These are phyloP conservation scores for Chascanopsetta lugubris DNA, from an alignment of 2,113 vertebrate genomes.

Conservation along the genomic window DNA sequence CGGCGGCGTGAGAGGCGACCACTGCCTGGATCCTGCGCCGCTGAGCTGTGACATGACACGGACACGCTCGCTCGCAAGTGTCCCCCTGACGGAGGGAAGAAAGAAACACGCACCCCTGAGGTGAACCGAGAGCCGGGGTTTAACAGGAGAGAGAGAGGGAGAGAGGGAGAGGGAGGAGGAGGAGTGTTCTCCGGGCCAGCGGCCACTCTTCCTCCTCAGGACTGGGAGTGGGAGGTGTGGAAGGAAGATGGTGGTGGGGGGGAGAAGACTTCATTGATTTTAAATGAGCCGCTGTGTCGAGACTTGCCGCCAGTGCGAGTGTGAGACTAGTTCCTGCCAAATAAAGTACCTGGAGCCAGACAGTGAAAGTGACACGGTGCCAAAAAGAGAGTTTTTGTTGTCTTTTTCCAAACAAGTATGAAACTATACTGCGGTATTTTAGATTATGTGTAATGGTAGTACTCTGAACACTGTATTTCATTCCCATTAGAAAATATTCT, in stretches of 20 bases:
- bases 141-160: slow-evolving; percentile 47
- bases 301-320: slow-evolving; percentile 39
- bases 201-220: slow-evolving; percentile 63
- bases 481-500: too few relatives aligned
- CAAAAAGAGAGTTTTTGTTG: too few relatives aligned
- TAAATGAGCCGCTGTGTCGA: slow-evolving; percentile 36
- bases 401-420: too few relatives aligned
- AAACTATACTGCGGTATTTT: too few relatives aligned
- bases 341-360: not conserved
- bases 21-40: slow-evolving; percentile 51
- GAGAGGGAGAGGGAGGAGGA: slow-evolving; percentile 54
- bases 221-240: slow-evolving; percentile 19
- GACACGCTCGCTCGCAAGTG: slow-evolving; percentile 34
- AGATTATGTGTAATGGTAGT: too few relatives aligned
- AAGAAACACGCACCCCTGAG: slow-evolving; percentile 51
- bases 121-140: slow-evolving; percentile 50
- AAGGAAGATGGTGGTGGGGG: too few relatives aligned
- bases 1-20: slow-evolving; percentile 51
- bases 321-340: not conserved
- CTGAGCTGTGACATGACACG: slow-evolving; percentile 68
- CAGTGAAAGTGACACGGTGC: not conserved
- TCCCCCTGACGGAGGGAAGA: slow-evolving; percentile 28
- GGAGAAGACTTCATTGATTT: slow-evolving; percentile 1
- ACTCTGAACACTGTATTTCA: too few relatives aligned
- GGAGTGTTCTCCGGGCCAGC: slow-evolving; percentile 70